Percentiles rank a stretch among this genome's conserved stretches.
Conservation (phyloP, 2,113 vertebrate genomes). For the Callipepla californica region DNA sequence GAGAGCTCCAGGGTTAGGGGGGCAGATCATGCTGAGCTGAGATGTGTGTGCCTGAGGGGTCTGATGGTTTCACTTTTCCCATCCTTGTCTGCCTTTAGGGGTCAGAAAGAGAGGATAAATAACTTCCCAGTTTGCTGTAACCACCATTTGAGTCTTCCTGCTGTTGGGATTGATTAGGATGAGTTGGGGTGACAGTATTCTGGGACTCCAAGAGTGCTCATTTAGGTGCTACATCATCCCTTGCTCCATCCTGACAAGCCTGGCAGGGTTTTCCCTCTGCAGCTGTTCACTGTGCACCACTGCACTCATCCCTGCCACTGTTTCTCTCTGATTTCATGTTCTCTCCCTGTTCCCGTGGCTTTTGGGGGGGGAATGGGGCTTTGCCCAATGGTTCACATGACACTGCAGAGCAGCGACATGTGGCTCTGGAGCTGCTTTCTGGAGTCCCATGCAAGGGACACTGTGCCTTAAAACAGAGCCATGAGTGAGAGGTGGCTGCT, state of each 20-base stretch:
- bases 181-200: not conserved
- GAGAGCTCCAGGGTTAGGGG: not conserved
- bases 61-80: not conserved
- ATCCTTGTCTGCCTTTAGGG: not conserved
- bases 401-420: not conserved
- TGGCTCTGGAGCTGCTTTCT: not conserved
- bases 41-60: not conserved
- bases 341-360: not conserved
- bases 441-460: not conserved
- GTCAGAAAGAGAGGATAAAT: not conserved
- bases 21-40: not conserved
- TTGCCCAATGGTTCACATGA: not conserved
- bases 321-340: not conserved
- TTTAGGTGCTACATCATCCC: not conserved
- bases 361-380: no score
- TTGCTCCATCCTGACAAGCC: not conserved
- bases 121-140: not conserved
- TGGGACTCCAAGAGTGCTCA: not conserved
- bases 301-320: not conserved
- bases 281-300: not conserved
- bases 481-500: not conserved
- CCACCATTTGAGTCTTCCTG: not conserved
- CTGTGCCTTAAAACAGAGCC: not conserved
- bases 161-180: not conserved
- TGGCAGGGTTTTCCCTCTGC: not conserved